Conservation (phyloP, 2,888 invertebrate species). For the Xestobium rufovillosum region DNA sequence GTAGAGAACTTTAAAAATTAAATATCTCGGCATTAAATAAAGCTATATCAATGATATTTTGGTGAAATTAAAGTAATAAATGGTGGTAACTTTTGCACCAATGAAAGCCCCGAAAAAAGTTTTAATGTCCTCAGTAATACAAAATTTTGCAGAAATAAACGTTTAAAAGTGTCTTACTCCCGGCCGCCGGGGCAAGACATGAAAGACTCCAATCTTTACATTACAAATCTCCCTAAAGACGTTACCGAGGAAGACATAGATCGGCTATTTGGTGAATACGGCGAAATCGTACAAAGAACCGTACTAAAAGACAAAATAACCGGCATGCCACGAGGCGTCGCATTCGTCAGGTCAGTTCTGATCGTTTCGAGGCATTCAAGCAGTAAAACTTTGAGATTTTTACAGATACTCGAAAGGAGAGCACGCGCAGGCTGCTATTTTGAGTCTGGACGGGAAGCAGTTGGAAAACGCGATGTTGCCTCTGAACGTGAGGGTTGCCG, state of each 20-base stretch:
- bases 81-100: no score
- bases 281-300: slow-evolving; percentile 86
- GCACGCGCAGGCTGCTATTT: slow-evolving; percentile 86
- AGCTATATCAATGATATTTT: no score
- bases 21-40: no score
- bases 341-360: slow-evolving; percentile 72
- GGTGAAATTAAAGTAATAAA: no score
- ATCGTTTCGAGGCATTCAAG: no score
- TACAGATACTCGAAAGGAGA: slow-evolving; percentile 76
- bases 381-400: no score
- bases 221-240: slow-evolving; percentile 83
- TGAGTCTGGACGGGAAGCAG: slow-evolving; percentile 74
- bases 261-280: slow-evolving; percentile 79
- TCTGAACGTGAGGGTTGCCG: slow-evolving; percentile 68
- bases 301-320: slow-evolving; percentile 83
- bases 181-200: slow-evolving; percentile 86
- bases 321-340: slow-evolving; percentile 82
- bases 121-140: slow-evolving; percentile 3
- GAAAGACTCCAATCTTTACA: slow-evolving; percentile 90
- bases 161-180: slow-evolving; percentile 89
- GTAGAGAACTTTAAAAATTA: no score
- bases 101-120: no score
- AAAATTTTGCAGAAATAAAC: slow-evolving; percentile 62
- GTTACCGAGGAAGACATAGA: slow-evolving; percentile 78
- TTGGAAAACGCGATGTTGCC: slow-evolving; percentile 79